Evolutionary conservation across 2,113 vertebrate genomes (phyloP), one percentile per base, ranked within the genome.

Genomic region (Haplochromis burtoni): DNA sequence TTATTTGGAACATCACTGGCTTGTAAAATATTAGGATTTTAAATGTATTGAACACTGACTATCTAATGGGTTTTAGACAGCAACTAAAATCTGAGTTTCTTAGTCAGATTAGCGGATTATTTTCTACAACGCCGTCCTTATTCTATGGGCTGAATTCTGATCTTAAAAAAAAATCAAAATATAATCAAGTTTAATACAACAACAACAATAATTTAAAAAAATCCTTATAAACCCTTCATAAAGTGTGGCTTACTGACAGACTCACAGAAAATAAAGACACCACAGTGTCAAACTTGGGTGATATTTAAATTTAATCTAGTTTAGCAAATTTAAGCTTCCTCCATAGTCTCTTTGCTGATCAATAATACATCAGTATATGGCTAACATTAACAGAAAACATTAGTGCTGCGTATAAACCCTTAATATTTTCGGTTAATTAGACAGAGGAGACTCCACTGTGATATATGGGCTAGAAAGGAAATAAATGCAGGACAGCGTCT

Each of bases 61-160:
- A 66, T n/a, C 33, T 66, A n/a, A 13, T n/a, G 0, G 33, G 33
- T 66, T 66, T 2, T 66, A 38, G 6, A 21, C 61, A 38, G 31
- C 61, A 38, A 21, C 33, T 66, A 1, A 38, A 66, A 38, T 31
- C 10, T 35, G 2, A 21, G 61, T 66, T 66, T 38, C 61, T 66
- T 13, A 38, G 29, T 63, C 29, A 19, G 61, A 38, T n/a, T 66
- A 66, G 6, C 61, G 8, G 33, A n/a, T 21, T 13, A 21, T 66
- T 38, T 21, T 0, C 17, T 13, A 38, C 7, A 66, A 38, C 3
- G 4, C 33, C 0, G 6, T 31, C 33, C 19, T 66, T 38, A 3
- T 66, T 66, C 33, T 5, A 3, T 13, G 33, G 33, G 7, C 61
- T 38, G 0, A 66, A n/a, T 66, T n/a, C 17, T 66, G 10, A 38